Base-by-base conservation (phyloP, 2,888 invertebrate genomes). In the Lepas anatifera region DNA sequence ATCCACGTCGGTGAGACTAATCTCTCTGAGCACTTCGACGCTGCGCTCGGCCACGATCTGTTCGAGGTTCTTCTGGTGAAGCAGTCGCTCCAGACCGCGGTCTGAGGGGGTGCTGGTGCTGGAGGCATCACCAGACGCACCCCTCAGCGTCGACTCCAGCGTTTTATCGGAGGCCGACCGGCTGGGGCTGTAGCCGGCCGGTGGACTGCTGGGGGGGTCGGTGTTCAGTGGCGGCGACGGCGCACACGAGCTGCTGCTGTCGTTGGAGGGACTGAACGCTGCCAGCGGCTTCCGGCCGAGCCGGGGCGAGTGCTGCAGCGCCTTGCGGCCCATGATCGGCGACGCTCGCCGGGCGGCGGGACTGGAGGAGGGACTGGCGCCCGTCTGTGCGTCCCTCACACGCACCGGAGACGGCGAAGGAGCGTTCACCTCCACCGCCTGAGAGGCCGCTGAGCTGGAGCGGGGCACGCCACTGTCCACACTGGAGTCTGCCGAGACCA, bases 41-140 rank as follows among this genome's bases (percentile, higher is more conserved):
- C 76, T 76, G 68, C 74, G 75, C 66, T 76, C 86, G 8, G 83
- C 82, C 37, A 85, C 78, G 35, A 85, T 77, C 72, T 87, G 83
- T 75, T 86, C 87, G 73, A 88, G 81, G 77, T 87, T 88, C 75
- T 87, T 83, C 76, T 88, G 88, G 11, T 87, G 82, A 68, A 87
- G 81, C 25, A 73, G 52, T 71, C 75, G 68, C 72, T 72, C 69
- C 70, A 50, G 39, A 69, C 67, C 70, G 69, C 41, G 50, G 69
- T 48, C 67, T 73, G 72, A 64, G 72, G 18, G 67, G 66, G 48
- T 6, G 52, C 50, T 29, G 58, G 71, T 16, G 69, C 70, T 25
- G n/a, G n/a, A n/a, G n/a, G n/a, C n/a, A n/a, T n/a, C n/a, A n/a
- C n/a, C n/a, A n/a, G n/a, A n/a, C n/a, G n/a, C n/a, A n/a, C n/a